phyloP scores from a whole-genome alignment of 2,888 invertebrate genomes.

The Lapara coniferarum region DNA sequence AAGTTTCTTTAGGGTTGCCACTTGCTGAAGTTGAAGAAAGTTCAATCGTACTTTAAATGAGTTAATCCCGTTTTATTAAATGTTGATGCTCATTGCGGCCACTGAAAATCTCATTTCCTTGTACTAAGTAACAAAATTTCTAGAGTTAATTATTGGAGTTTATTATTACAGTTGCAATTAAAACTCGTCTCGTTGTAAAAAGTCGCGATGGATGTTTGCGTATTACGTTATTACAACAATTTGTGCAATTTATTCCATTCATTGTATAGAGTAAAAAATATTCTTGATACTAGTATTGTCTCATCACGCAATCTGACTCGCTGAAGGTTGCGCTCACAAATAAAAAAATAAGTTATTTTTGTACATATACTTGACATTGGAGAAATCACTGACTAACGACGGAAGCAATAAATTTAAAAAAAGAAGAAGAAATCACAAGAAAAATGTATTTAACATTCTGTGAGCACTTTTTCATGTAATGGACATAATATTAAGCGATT shows the following conservation, averaged over 20 bases:
- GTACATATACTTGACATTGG: no score
- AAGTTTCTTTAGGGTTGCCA: conserved; percentile 52
- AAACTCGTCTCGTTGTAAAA: conserved; percentile 18
- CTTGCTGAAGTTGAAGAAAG: conserved; percentile 55
- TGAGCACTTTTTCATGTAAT: no score
- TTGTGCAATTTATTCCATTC: no score
- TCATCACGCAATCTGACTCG: not conserved
- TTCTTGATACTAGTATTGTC: not conserved
- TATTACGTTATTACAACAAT: not conserved
- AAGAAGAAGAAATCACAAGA: no score
- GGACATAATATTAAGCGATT: no score
- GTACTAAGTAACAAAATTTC: conserved; percentile 53
- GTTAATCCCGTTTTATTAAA: conserved; percentile 80
- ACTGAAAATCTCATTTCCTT: conserved; percentile 60
- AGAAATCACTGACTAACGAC: no score
- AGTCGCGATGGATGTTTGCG: not conserved
- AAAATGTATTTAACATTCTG: no score
- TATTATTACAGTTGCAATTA: conserved; percentile 21
- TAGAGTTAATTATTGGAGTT: conserved; percentile 37
- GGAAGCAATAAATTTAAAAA: no score
- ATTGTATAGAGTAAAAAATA: no score
- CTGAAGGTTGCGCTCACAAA: not conserved
- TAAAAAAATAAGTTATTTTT: no score
- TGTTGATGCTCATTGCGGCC: conserved; percentile 70
- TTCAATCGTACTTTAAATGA: conserved; percentile 79